Evolutionary conservation across 2,113 vertebrate genomes (phyloP).

Genomic region (Sialia sialis): DNA sequence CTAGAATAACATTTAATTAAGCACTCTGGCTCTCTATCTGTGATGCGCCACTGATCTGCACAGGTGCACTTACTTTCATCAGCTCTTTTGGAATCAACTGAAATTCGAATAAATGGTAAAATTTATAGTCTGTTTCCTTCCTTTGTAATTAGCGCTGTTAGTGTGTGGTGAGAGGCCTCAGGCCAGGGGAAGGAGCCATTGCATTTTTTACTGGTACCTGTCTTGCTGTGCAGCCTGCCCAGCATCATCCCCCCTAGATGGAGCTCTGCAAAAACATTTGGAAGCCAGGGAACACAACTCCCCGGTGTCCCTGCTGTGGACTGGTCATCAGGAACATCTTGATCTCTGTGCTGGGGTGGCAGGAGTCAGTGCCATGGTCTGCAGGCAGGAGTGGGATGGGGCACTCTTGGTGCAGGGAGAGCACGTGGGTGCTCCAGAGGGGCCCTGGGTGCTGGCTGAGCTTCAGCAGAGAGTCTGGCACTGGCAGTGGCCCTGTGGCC

Average conservation of each 20-base stretch:
- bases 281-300: not conserved
- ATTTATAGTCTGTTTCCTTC: constrained; percentile 64
- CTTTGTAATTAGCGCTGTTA: not conserved
- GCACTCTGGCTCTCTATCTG: constrained; percentile 56
- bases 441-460: not conserved
- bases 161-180: not conserved
- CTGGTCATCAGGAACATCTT: not conserved
- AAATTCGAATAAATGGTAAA: constrained; percentile 55
- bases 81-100: constrained; percentile 59
- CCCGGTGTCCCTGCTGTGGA: not conserved
- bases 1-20: constrained; percentile 87
- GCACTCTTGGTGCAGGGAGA: not conserved
- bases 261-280: constrained; percentile 61
- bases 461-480: accelerated
- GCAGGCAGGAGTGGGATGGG: not conserved
- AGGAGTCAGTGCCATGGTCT: not conserved
- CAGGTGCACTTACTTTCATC: constrained; percentile 66
- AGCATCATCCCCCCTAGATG: constrained; percentile 48
- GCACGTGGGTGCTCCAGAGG: not conserved
- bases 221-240: not conserved
- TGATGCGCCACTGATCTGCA: constrained; percentile 73
- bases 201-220: not conserved
- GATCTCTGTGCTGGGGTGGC: not conserved
- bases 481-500: not conserved
- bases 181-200: constrained; percentile 15